A percentile compares a stretch with the other conserved stretches of the same genome.
phyloP scores from a whole-genome alignment of 2,797 vertebrate genomes.

The Poeciliopsis presidionis region DNA sequence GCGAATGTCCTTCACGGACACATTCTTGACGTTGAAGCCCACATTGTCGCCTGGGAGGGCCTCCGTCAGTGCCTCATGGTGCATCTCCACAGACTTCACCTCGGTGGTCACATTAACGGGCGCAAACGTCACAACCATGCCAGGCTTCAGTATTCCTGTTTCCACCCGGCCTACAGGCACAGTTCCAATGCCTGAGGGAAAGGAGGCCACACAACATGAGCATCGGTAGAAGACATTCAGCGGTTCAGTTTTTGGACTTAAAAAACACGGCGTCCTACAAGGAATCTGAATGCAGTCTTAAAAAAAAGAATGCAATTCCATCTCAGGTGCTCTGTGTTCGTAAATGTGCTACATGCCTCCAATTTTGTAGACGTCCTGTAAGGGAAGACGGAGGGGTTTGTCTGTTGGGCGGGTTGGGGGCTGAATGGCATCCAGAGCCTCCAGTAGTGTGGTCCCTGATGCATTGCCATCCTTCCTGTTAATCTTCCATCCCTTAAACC shows the following conservation, averaged over 20 bases:
- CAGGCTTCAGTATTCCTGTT: constrained; percentile 80
- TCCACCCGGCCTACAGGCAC: constrained; percentile 85
- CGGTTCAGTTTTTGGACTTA: not conserved
- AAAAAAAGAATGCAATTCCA: not conserved
- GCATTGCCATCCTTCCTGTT: constrained; percentile 91
- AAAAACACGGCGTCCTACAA: not conserved
- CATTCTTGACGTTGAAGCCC: constrained; percentile 85
- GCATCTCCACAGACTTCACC: constrained; percentile 88
- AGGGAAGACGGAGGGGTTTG: constrained; percentile 92
- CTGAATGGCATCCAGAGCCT: constrained; percentile 94
- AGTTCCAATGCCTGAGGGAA: constrained; percentile 79
- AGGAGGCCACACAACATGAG: not conserved
- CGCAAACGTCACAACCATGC: constrained; percentile 85
- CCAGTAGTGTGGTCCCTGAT: constrained; percentile 91
- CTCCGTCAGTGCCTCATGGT: constrained; percentile 82
- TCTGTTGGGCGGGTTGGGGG: constrained; percentile 93
- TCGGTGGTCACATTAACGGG: constrained; percentile 84
- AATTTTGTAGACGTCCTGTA: constrained; percentile 99
- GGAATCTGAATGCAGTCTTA: not conserved
- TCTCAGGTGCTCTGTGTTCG: not conserved
- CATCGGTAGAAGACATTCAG: not conserved
- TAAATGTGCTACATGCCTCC: constrained; percentile 80
- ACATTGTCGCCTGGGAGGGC: constrained; percentile 83
- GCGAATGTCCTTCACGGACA: constrained; percentile 84
- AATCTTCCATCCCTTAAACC: constrained; percentile 98